Evolutionary conservation across 2,888 invertebrate species (phyloP), one percentile per base, ranked within the genome.

Genomic region (Vanessa cardui): DNA sequence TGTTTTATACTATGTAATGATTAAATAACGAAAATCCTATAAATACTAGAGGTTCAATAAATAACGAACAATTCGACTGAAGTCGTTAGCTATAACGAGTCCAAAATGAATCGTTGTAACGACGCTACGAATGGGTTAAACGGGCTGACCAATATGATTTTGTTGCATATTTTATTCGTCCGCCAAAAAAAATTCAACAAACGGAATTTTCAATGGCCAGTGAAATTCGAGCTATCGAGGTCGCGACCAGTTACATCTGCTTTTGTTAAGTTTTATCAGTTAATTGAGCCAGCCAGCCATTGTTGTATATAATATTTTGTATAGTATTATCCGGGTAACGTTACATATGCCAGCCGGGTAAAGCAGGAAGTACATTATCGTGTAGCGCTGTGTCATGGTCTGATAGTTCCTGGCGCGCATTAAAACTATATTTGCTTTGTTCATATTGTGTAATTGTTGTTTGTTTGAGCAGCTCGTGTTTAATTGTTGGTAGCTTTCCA

Each of bases 401-500:
- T 68, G 62, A 62, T 67, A 47, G 65, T 62, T 71, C 58, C 64
- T 62, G 68, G 68, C 64, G 67, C 67, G 49, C 71, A 62, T 69
- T 71, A 69, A 69, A 69, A 69, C 71, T 64, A 66, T 71, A 69
- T 69, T 69, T 69, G 71, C 64, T 69, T 64, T 71, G 71, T 71
- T 66, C 63, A 68, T 63, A 62, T 68, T 26, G 60, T 64, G 50
- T 62, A 71, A 69, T 69, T 62, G 64, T 67, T 69, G 63, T 71
- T 68, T 68, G 70, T 62, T 64, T 56, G 62, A 68, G 66, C 62
- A 31, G 58, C 63, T 52, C 56, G 56, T 60, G 62, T 71, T 66
- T 70, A 67, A 64, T 70, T 70, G 64, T 56, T 58, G 58, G 47
- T 58, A 54, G 33, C 61, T 69, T 66, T 58, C 47, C 31, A 31